phyloP scores from a whole-genome alignment of 2,888 invertebrate genomes.

The Digitonthophagus gazella region DNA sequence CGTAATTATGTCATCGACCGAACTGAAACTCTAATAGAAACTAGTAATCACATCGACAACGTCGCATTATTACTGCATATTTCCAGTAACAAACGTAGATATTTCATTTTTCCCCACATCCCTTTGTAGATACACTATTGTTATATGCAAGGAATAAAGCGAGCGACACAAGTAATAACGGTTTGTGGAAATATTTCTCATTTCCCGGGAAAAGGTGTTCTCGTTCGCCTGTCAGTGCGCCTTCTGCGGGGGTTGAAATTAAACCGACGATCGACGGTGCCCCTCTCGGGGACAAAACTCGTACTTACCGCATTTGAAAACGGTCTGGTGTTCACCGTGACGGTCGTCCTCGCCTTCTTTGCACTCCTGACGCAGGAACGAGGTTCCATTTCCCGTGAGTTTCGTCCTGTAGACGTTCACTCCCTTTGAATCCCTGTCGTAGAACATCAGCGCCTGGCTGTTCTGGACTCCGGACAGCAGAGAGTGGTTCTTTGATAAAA shows the following conservation, averaged over 20 bases:
- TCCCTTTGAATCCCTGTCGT: slow-evolving; percentile 49
- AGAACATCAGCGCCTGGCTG: slow-evolving; percentile 45
- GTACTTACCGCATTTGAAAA: slow-evolving; percentile 44
- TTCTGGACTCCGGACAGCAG: slow-evolving; percentile 39
- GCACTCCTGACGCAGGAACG: slow-evolving; percentile 48
- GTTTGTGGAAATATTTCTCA: not conserved
- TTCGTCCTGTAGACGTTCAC: slow-evolving; percentile 50
- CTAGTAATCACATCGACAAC: too few species aligned
- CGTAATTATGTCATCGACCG: not conserved
- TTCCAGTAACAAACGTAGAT: too few species aligned
- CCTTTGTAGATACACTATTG: not conserved
- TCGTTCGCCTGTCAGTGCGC: not conserved
- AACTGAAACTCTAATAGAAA: too few species aligned
- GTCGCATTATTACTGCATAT: too few species aligned
- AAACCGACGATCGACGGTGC: not conserved
- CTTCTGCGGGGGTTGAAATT: not conserved
- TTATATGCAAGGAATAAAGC: not conserved
- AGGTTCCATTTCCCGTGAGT: slow-evolving; percentile 45
- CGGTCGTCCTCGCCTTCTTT: slow-evolving; percentile 43
- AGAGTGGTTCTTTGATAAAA: slow-evolving; percentile 44
- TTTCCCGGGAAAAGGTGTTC: not conserved
- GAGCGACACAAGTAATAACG: not conserved
- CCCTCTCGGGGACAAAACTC: not conserved
- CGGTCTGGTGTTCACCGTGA: slow-evolving; percentile 39
- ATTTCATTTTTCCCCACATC: too few species aligned